phyloP scores from a whole-genome alignment of 2,797 vertebrate species.

The Phalloptychus januarius region DNA sequence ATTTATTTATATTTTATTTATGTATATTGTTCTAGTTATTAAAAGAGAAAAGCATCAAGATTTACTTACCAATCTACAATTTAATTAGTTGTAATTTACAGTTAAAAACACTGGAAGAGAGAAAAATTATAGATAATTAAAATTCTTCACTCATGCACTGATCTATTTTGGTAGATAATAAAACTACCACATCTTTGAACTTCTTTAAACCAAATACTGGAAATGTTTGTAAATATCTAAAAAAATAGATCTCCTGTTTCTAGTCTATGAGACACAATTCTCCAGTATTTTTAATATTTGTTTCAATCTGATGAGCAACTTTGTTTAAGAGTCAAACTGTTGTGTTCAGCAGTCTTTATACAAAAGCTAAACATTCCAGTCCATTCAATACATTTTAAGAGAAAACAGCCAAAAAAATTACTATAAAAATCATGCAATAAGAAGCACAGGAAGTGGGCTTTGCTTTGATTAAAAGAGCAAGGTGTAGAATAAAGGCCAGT shows the following conservation, averaged over 20 bases:
- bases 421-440: constrained; percentile 65
- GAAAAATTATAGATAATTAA: constrained; percentile 41
- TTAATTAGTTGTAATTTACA: constrained; percentile 45
- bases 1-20: constrained; percentile 22
- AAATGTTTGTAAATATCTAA: constrained; percentile 1
- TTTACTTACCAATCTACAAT: constrained; percentile 14
- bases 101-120: constrained; percentile 11
- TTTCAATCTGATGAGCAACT: constrained; percentile 44
- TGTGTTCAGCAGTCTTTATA: constrained; percentile 35
- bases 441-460: constrained; percentile 76
- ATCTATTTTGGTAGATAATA: constrained; percentile 60
- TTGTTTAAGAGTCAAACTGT: constrained; percentile 46
- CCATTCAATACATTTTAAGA: constrained; percentile 49
- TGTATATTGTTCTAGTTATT: not conserved
- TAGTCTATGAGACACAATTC: constrained; percentile 35
- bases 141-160: constrained; percentile 43
- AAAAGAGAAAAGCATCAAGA: not conserved
- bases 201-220: not conserved
- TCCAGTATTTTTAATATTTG: not conserved
- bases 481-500: constrained; percentile 84
- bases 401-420: constrained; percentile 46
- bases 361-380: constrained; percentile 42
- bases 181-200: constrained; percentile 44
- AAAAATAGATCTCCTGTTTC: constrained; percentile 43
- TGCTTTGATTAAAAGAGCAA: constrained; percentile 87